A percentile compares a stretch with the other conserved stretches of the same genome.
Conservation (phyloP, 2,113 vertebrate genomes). For the Neolamprologus ventralis region DNA sequence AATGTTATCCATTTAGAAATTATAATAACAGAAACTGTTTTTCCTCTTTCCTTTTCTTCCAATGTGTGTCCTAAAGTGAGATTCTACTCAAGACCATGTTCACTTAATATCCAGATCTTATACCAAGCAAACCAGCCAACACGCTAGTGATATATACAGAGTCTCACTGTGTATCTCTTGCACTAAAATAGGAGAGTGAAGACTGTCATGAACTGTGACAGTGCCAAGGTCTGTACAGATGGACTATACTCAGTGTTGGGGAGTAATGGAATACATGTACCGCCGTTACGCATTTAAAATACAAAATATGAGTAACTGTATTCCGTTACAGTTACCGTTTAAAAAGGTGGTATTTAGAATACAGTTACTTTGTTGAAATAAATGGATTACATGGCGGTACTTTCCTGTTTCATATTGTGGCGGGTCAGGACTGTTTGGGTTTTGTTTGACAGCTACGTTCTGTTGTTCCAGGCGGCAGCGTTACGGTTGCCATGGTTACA, state of each 20-base stretch:
- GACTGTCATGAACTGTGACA: not conserved
- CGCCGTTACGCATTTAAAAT: too few species aligned
- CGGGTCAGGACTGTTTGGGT: too few species aligned
- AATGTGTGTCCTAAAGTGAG: not conserved
- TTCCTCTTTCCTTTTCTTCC: not conserved
- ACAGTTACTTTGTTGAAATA: too few species aligned
- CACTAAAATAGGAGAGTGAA: not conserved
- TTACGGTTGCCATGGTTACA: too few species aligned
- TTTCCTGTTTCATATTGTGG: too few species aligned
- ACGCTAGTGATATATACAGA: not conserved
- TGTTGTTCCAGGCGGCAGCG: accelerated
- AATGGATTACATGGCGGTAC: too few species aligned
- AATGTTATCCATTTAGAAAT: not conserved
- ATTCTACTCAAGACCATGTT: not conserved
- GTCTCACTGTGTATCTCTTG: not conserved
- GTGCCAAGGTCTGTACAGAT: not conserved
- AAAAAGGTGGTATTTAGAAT: too few species aligned
- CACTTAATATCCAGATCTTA: not conserved
- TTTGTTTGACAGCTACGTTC: too few species aligned
- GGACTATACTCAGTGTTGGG: not conserved
- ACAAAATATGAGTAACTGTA: too few species aligned
- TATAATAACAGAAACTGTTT: not conserved
- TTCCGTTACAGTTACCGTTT: too few species aligned
- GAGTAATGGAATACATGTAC: too few species aligned
- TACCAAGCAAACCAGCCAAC: not conserved